These are phyloP conservation scores for Leucopsar rothschildi DNA, from an alignment of 2,113 vertebrate genomes.

Conservation along the genomic window DNA sequence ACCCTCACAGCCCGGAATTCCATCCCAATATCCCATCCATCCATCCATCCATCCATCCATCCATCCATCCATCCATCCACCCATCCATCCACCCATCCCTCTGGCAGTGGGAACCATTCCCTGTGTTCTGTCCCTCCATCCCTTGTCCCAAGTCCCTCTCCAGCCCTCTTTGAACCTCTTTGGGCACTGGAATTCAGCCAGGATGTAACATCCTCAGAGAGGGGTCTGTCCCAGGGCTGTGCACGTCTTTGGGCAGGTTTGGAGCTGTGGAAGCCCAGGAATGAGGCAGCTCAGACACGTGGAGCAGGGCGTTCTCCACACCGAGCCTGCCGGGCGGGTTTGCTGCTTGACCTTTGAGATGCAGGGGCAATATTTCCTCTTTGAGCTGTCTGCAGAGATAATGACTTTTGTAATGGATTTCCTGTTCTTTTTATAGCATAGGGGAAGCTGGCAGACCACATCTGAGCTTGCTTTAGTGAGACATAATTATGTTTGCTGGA, in stretches of 20 bases:
- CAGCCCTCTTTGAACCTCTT: neutral
- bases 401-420: slow-evolving; percentile 26
- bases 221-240: fast-evolving
- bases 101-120: neutral
- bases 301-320: neutral
- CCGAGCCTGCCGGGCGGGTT: neutral
- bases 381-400: neutral
- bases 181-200: fast-evolving
- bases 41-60: neutral
- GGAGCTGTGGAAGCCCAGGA: neutral
- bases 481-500: neutral
- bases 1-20: fast-evolving
- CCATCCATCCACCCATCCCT: neutral
- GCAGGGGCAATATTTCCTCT: neutral
- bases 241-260: neutral
- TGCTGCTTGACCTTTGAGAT: neutral
- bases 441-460: neutral
- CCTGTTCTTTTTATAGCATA: slow-evolving; percentile 41
- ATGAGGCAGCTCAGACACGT: neutral
- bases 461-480: neutral
- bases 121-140: neutral
- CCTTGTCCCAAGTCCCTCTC: neutral
- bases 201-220: fast-evolving
- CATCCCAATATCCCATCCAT: fast-evolving
- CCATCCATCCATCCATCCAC: fast-evolving